Conservation (phyloP, 2,888 invertebrate genomes). For the Ceraclea dissimilis region DNA sequence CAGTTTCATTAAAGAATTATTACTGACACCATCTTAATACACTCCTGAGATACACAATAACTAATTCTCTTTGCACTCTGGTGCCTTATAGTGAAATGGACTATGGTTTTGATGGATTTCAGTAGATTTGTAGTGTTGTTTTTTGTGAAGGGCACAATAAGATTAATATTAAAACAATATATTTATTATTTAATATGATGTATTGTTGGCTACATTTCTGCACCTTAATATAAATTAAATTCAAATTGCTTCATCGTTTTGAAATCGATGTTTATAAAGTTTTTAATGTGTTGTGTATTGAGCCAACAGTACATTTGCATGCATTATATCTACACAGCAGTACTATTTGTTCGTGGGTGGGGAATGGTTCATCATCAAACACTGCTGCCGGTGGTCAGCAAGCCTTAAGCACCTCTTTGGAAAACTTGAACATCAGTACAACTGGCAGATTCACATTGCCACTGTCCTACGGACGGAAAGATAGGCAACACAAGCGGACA, state of each 20-base stretch:
- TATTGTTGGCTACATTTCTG: neutral
- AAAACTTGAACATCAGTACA: conserved; percentile 52
- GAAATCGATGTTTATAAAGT: too few species aligned
- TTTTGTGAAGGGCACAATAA: neutral
- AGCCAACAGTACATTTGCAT: conserved; percentile 19
- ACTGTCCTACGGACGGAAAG: conserved; percentile 71
- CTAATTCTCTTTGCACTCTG: too few species aligned
- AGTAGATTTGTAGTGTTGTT: neutral
- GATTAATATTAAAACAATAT: too few species aligned
- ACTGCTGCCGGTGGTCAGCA: conserved; percentile 27
- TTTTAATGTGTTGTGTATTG: neutral
- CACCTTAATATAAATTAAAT: neutral
- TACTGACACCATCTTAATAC: too few species aligned
- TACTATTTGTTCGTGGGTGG: conserved; percentile 31
- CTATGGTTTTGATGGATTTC: too few species aligned
- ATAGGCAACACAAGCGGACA: conserved; percentile 72
- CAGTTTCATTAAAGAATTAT: too few species aligned
- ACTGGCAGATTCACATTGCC: conserved; percentile 65
- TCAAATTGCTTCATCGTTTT: too few species aligned
- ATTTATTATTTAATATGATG: neutral
- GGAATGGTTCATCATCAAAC: conserved; percentile 32
- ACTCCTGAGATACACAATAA: too few species aligned
- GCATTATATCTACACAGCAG: conserved; percentile 21
- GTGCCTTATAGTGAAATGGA: too few species aligned
- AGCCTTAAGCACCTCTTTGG: conserved; percentile 52